These are phyloP conservation scores for Phymatocera aterrima DNA, from an alignment of 2,888 invertebrate genomes.

Conservation along the genomic window DNA sequence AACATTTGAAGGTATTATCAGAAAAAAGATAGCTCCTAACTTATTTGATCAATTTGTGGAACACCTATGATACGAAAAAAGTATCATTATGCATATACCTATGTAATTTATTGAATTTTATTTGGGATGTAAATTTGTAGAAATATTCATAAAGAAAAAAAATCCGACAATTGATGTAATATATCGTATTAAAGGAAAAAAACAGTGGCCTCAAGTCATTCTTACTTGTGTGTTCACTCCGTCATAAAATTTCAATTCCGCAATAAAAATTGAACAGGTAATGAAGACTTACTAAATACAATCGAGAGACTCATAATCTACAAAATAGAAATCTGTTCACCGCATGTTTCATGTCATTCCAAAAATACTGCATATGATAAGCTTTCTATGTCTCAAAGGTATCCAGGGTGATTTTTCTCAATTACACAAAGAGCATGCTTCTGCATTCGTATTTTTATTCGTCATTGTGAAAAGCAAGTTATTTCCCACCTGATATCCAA, in stretches of 20 bases:
- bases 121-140: conserved; percentile 40
- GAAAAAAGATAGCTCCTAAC: background rate
- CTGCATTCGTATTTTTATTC: background rate
- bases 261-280: background rate
- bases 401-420: background rate
- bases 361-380: too few relatives aligned
- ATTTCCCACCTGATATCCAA: too few relatives aligned
- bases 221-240: background rate
- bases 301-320: background rate
- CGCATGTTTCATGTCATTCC: background rate
- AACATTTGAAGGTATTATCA: background rate
- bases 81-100: conserved; percentile 33
- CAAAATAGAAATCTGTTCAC: background rate
- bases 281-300: background rate
- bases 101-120: conserved; percentile 30
- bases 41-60: background rate
- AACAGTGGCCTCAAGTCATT: background rate
- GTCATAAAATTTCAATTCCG: background rate
- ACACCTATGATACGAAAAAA: background rate
- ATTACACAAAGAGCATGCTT: too few relatives aligned
- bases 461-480: too few relatives aligned
- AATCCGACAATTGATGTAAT: conserved; percentile 26
- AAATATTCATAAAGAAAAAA: background rate
- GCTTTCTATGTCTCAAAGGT: background rate
- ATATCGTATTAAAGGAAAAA: conserved; percentile 13